These are phyloP conservation scores for Ophraella communa DNA, from an alignment of 2,888 invertebrate species.

Conservation along the genomic window DNA sequence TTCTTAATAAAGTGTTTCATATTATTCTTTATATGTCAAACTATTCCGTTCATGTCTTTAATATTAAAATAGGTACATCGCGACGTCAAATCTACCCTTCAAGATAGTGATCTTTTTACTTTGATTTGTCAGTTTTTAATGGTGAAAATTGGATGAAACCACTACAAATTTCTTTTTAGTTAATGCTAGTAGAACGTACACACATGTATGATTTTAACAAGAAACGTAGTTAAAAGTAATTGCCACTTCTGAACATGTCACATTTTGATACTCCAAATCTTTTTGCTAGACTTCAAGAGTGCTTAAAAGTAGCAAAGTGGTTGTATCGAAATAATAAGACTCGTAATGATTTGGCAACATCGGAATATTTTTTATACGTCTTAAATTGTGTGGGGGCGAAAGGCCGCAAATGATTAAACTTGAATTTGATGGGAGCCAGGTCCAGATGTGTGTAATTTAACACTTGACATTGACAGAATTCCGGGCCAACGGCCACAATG, in stretches of 20 bases:
- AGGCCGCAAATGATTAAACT: slow-evolving; percentile 16
- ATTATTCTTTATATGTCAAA: too few relatives aligned
- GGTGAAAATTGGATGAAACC: too few relatives aligned
- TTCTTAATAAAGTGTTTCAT: too few relatives aligned
- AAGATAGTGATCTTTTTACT: too few relatives aligned
- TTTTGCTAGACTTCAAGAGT: background rate
- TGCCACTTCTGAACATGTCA: background rate
- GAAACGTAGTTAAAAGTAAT: too few relatives aligned
- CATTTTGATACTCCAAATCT: background rate
- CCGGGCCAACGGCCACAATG: background rate
- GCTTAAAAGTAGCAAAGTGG: background rate
- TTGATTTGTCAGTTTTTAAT: too few relatives aligned
- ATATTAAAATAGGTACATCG: too few relatives aligned
- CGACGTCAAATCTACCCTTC: too few relatives aligned
- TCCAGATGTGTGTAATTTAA: slow-evolving; percentile 12
- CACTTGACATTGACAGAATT: slow-evolving; percentile 8
- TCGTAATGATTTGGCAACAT: slow-evolving; percentile 8
- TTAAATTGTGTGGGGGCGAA: slow-evolving; percentile 18
- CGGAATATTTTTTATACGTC: background rate
- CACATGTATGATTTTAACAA: too few relatives aligned
- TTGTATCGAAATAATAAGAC: background rate
- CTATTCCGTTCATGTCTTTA: too few relatives aligned
- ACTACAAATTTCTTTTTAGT: too few relatives aligned
- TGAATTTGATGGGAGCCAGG: slow-evolving; percentile 5
- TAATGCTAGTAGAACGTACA: too few relatives aligned